Evolutionary conservation across 2,888 invertebrate genomes (phyloP), one percentile per base, ranked within the genome.

Genomic region (Ptilodon capucinus): DNA sequence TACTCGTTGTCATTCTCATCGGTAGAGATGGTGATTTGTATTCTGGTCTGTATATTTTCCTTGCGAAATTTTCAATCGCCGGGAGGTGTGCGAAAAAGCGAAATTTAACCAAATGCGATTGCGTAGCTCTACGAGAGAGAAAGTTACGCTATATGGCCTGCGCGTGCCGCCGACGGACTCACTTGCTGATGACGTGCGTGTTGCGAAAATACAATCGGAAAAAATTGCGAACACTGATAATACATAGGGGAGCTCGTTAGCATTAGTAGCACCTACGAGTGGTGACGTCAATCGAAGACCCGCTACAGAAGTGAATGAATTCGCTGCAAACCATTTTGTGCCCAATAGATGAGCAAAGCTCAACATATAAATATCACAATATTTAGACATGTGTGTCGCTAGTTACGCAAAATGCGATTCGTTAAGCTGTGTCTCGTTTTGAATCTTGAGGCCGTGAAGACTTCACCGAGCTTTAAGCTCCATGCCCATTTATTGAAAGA

Each of bases 401-500:
- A 55, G 58, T 68, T 63, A 60, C 54, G 64, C 60, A 62, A 64
- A 42, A 60, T 51, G 13, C 42, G 44, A 59, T 70, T 67, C 54
- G 58, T 51, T 48, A 54, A 57, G 56, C 60, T 57, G 53, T 40
- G 58, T 61, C 59, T 54, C 60, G 51, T 57, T 66, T 64, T 48
- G 51, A 65, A 60, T 62, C 68, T 73, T 59, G 66, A 57, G 62
- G 67, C 57, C 65, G 63, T 49, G 58, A 55, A 60, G 49, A 39
- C 52, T 61, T 40, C 57, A 54, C 60, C 56, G 63, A 66, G 63
- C 61, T 73, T 66, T 56, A 74, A 76, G 72, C 71, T 74, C 62
- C 54, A 64, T 63, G 66, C 65, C 63, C 64, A 68, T 74, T 77
- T 77, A 82, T 86, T 81, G 89, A 89, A 89, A 90, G 90, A 89